Conservation (phyloP, 64 coral and sea anemone genomes). For the Porites australiensis region DNA sequence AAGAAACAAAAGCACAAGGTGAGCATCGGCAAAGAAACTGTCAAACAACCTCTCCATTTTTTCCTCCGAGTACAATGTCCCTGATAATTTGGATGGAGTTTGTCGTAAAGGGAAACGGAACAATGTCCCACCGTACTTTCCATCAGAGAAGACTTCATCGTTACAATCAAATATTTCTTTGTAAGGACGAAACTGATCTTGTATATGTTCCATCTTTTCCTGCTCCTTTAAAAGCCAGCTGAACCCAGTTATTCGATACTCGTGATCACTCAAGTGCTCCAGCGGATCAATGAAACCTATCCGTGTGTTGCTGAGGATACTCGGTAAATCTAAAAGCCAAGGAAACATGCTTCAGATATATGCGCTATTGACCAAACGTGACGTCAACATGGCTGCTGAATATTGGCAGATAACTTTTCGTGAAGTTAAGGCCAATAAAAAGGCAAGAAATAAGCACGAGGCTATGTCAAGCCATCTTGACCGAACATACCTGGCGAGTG, state of each 20-base stretch:
- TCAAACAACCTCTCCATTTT: constrained; percentile 71
- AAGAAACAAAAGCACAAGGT: constrained; percentile 61
- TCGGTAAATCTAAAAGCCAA: constrained; percentile 67
- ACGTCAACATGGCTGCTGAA: too few species aligned
- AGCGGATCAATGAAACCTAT: constrained; percentile 75
- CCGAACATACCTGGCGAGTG: too few species aligned
- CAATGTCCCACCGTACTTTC: constrained; percentile 69
- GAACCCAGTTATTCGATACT: constrained; percentile 26
- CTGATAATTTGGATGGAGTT: constrained; percentile 62
- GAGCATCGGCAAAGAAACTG: constrained; percentile 73
- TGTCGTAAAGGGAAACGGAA: constrained; percentile 85
- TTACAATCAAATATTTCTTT: constrained; percentile 69
- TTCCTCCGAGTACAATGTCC: constrained; percentile 78
- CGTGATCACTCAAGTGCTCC: constrained; percentile 50
- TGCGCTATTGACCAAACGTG: too few species aligned
- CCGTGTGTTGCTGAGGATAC: constrained; percentile 57
- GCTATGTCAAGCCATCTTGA: too few species aligned
- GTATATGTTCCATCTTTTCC: constrained; percentile 5
- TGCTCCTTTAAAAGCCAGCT: neutral
- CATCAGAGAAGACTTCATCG: constrained; percentile 41
- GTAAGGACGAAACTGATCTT: constrained; percentile 80
- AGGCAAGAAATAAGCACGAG: too few species aligned
- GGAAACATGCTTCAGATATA: too few species aligned
- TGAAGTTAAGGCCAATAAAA: too few species aligned
- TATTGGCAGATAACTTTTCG: too few species aligned